Conservation (phyloP, 2,113 vertebrate genomes). For the Pelmatolapia mariae region DNA sequence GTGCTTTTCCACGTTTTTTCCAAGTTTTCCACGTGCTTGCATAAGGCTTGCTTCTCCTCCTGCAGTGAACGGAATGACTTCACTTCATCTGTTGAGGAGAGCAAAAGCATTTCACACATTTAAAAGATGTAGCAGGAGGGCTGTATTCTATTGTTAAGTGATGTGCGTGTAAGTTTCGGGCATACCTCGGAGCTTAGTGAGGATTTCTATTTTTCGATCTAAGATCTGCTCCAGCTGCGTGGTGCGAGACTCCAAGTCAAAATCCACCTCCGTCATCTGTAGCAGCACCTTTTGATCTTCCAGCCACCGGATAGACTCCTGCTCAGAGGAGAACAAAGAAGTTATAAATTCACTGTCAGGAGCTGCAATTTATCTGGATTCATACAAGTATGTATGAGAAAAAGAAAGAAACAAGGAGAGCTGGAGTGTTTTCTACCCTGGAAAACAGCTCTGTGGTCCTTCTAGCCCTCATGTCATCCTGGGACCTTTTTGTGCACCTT, state of each 20-base stretch:
- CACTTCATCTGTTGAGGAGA: conserved; percentile 85
- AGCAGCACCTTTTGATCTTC: conserved; percentile 94
- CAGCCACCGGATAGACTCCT: conserved; percentile 97
- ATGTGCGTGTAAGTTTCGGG: background rate
- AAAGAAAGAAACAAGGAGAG: background rate
- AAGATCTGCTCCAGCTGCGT: conserved; percentile 96
- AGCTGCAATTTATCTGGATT: background rate
- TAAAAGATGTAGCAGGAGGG: background rate
- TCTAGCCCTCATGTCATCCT: too few species aligned
- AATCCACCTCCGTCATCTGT: conserved; percentile 98
- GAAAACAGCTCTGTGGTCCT: conserved; percentile 94
- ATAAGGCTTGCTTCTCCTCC: conserved; percentile 96
- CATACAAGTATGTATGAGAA: background rate
- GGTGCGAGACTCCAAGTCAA: conserved; percentile 92
- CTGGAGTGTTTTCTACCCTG: conserved; percentile 74
- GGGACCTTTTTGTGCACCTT: too few species aligned
- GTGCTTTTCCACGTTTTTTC: too few species aligned
- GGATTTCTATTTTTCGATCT: conserved; percentile 95
- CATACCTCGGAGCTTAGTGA: conserved; percentile 90
- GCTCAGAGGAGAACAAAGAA: background rate
- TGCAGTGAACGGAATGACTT: conserved; percentile 96
- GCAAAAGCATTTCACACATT: background rate
- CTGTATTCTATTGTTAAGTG: background rate
- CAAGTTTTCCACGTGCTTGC: too few species aligned
- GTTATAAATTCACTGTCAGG: background rate